Base-by-base conservation (phyloP, 1,140 invertebrate species). In the Antheraea mylitta region DNA sequence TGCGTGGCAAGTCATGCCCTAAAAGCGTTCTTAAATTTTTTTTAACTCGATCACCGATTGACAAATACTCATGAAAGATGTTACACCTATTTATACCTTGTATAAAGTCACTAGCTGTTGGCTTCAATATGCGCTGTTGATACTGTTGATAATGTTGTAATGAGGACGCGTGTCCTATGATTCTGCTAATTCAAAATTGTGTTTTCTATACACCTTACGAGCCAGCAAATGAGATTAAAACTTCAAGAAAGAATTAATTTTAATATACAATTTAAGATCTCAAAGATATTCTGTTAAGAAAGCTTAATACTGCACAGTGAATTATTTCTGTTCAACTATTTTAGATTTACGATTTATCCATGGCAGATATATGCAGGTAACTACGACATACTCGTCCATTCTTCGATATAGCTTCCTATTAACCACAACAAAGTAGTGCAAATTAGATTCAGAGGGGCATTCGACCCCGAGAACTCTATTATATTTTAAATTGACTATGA, bases 401-500 rank as follows among this genome's bases (percentile, higher is more conserved):
- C 16, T 53, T 53, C 45, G 13, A 53, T 53, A 53, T 53, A 53
- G 45, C 45, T 7, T 53, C 45, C 45, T 53, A 0, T 13, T 53
- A 53, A 53, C 45, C 45, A 53, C 45, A 53, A 53, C 45, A 75
- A 74, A 76, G 73, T 80, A 80, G 81, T 76, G 75, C 73, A 87
- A 87, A 89, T 89, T 87, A 87, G 80, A 89, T 89, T 89, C 72
- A 68, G 71, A 82, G 81, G 85, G 82, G 73, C 78, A 71, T 76
- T 81, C 76, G 69, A 66, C 66, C 68, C 62, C 81, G 79, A 85
- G 78, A 86, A 87, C 81, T 81, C 78, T 84, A 87, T 87, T 89
- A 87, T 85, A 79, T 81, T 87, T 83, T 78, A 89, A 87, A 89
- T 89, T 87, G 87, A 83, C 84, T 85, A 82, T 89, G 83, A 84